Evolutionary conservation across 2,113 vertebrate genomes (phyloP), one percentile per base, ranked within the genome.

Genomic region (rat (Rattus norvegicus)): DNA sequence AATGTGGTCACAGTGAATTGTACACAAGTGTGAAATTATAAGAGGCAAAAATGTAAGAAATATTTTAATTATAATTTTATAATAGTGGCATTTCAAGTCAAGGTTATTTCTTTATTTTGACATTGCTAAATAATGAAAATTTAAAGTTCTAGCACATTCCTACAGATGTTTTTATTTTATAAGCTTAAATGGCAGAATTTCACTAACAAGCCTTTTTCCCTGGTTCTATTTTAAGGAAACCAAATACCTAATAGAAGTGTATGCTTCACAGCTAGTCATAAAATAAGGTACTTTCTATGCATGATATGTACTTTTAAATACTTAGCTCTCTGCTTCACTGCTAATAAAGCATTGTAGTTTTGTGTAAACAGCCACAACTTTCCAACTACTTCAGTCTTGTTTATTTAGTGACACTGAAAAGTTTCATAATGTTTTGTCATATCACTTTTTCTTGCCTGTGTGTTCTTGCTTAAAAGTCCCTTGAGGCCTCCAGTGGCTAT

Each of bases 211-310:
- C 26, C 67, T 95, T 81, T 70, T 36, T 91, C n/a, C 52, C 28
- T 72, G 59, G 90, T 94, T 91, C 17, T 67, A 69, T 72, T 91
- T 72, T 81, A 96, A 92, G 81, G 76, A 96, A 91, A 28, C n/a
- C 72, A 69, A 77, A 90, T 76, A 84, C 72, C 59, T 95, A 77
- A 95, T 36, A 83, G 80, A 81, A 93, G 13, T 95, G 33, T 67
- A 20, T 89, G 6, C 59, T 91, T 94, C 52, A 89, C 43, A 92
- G 47, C 59, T 70, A 89, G 56, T 77, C 89, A 95, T 93, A 96
- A 95, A 96, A 95, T 95, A 92, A 97, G 79, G 69, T 77, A 81
- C 33, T 93, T 96, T 97, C 92, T 96, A 94, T 97, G 92, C 93
- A 94, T 85, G 14, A 39, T 81, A 85, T 83, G 19, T 73, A 92